Conservation (phyloP, 1,140 invertebrate genomes). For the Gonioctena quinquepunctata region DNA sequence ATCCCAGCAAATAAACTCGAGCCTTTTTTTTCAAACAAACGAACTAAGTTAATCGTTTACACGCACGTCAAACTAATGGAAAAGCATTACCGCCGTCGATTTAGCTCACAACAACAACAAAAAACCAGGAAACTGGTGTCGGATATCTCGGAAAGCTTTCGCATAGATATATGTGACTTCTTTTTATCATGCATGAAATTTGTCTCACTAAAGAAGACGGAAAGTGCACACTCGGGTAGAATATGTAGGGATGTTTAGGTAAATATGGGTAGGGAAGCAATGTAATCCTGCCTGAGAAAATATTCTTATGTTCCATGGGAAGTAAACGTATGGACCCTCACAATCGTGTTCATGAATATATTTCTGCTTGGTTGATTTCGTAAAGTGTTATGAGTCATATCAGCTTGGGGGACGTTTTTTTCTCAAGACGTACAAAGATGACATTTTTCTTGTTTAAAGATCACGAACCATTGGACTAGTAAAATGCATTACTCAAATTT, state of each 20-base stretch:
- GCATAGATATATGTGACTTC: slow-evolving; percentile 17
- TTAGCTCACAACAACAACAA: background rate
- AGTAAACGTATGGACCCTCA: background rate
- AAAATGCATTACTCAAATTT: too few relatives aligned
- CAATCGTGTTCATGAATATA: background rate
- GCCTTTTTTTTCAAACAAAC: background rate
- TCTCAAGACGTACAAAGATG: too few relatives aligned
- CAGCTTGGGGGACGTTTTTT: too few relatives aligned
- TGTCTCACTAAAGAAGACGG: background rate
- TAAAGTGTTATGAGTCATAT: too few relatives aligned
- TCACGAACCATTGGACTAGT: too few relatives aligned
- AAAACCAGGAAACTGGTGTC: background rate
- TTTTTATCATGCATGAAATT: slow-evolving; percentile 19
- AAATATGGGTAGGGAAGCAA: background rate
- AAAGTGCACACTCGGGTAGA: slow-evolving; percentile 1
- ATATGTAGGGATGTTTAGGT: slow-evolving; percentile 4
- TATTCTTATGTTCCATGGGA: slow-evolving; percentile 2
- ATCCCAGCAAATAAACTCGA: background rate
- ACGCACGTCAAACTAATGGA: background rate
- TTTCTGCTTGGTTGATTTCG: too few relatives aligned
- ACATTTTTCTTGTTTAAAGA: too few relatives aligned
- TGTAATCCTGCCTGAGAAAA: background rate
- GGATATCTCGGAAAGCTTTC: slow-evolving; percentile 15
- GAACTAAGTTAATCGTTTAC: background rate
- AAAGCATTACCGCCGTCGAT: background rate